Base-by-base conservation (phyloP, 2,797 vertebrate species). In the Diplodus puntazzo region DNA sequence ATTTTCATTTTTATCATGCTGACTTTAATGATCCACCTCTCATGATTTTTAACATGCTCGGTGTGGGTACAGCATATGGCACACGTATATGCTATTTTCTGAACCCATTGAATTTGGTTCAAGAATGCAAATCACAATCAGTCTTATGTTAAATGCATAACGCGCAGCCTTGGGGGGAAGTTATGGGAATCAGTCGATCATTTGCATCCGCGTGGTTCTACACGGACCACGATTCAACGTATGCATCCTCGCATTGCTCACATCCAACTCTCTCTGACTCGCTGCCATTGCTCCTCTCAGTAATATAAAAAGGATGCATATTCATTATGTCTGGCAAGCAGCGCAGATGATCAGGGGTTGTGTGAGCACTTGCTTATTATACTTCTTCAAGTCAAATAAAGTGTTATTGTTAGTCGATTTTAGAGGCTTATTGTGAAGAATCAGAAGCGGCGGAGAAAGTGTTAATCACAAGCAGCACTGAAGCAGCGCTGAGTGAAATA, bases 401-500 rank as follows among this genome's bases (percentile, higher is more conserved):
- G 69, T 12, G 55, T 67, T 13, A 54, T 23, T 60, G 42, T 21
- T 42, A 39, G 39, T 39, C 39, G 39, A 39, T 11, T 11, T 39
- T 39, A 39, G 16, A 70, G 68, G 16, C 14, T 67, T 25, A 46
- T 74, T 46, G 39, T 43, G 46, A 57, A 21, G 20, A 61, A 55
- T 20, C 52, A 20, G 27, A 11, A 50, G 16, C 52, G 42, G 39
- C 9, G 6, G 53, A 48, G 53, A 21, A 54, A 34, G 45, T n/a
- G 48, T 70, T 69, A 46, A 70, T 66, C 43, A 45, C 12, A 52
- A 61, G 45, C 4, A 0, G 55, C 68, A 48, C 17, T 14, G 50
- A 75, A 55, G 60, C 50, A 45, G 12, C 3, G 49, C 75, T 30
- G 62, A 64, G 59, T 65, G 57, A 79, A 61, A 69, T 70, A 65